Evolutionary conservation across 2,797 vertebrate genomes (phyloP), one percentile per base, ranked within the genome.

Genomic region (Sarcoramphus papa): DNA sequence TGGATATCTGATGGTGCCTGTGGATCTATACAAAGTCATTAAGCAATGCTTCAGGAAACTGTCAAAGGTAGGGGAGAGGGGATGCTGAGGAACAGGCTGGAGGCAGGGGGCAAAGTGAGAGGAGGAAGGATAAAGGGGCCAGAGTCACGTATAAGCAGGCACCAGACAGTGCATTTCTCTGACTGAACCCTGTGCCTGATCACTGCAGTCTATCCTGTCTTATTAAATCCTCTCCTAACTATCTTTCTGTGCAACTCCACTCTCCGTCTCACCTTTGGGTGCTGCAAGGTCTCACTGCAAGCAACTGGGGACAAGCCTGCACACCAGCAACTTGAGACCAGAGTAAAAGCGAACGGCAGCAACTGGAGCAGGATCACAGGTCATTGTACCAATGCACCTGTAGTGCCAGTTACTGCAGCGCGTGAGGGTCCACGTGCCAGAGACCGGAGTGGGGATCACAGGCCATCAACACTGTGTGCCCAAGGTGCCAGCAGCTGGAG

Each of bases 331-430:
- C 45, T 19, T 72, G 27, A 95, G 53, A 63, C 5, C 20, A 59
- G 10, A 64, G 17, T 15, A 76, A 75, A 87, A 60, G 28, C 12
- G 82, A 43, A 69, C 1, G 4, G 24, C 45, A 76, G 24, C 67
- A 86, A 43, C 21, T n/a, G 4, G 2, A 60, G 27, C 0, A 0
- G 18, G 15, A 83, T 41, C 37, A 60, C 0, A 0, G 16, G 20
- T 65, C 27, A 25, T 0, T 28, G 8, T 20, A 65, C 11, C 8
- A 37, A 62, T 2, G 7, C 1, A 1, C 6, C 37, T 20, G 43
- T 10, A 45, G 23, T 33, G 35, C 22, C 28, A 68, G 9, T 5
- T 35, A 68, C 48, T 59, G 37, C 30, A 80, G n/a, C 3, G 0
- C 0, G 0, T n/a, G 19, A 41, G 10, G 3, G 33, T 51, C 60